These are phyloP conservation scores for Sciurus carolinensis DNA, from an alignment of 2,797 vertebrate species.

Conservation along the genomic window DNA sequence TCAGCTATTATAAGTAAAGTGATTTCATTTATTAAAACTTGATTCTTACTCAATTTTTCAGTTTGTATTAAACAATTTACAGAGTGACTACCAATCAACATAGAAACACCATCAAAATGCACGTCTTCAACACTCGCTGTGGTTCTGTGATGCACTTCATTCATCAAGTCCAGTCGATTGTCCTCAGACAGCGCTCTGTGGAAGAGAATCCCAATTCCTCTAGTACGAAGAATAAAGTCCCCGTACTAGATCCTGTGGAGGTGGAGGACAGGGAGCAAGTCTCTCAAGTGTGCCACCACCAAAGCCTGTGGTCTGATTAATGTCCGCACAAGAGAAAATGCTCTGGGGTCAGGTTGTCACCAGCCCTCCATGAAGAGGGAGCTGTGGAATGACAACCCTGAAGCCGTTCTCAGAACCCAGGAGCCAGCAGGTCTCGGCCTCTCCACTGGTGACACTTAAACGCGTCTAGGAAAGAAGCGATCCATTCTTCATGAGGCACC, in stretches of 20 bases:
- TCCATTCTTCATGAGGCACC: neutral
- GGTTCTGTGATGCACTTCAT: neutral
- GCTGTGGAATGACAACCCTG: no score
- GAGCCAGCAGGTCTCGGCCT: no score
- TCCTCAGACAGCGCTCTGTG: no score
- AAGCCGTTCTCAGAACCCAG: neutral
- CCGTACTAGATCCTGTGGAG: accelerated
- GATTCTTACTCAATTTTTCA: neutral
- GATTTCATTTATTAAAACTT: neutral
- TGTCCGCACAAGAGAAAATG: neutral
- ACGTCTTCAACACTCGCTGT: accelerated
- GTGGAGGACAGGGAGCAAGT: neutral
- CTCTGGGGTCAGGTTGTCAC: neutral
- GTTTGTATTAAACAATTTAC: neutral
- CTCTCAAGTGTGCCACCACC: neutral
- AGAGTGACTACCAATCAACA: neutral
- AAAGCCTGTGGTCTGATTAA: no score
- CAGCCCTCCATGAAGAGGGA: neutral
- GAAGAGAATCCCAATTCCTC: neutral
- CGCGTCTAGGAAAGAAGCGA: neutral
- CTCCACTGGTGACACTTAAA: neutral
- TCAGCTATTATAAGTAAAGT: neutral
- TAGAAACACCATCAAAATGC: neutral
- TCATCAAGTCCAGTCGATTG: neutral
- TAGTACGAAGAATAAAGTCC: neutral